Evolutionary conservation across 2,113 vertebrate species (phyloP), one percentile per base, ranked within the genome.

Genomic region (Australoheros scitulus): DNA sequence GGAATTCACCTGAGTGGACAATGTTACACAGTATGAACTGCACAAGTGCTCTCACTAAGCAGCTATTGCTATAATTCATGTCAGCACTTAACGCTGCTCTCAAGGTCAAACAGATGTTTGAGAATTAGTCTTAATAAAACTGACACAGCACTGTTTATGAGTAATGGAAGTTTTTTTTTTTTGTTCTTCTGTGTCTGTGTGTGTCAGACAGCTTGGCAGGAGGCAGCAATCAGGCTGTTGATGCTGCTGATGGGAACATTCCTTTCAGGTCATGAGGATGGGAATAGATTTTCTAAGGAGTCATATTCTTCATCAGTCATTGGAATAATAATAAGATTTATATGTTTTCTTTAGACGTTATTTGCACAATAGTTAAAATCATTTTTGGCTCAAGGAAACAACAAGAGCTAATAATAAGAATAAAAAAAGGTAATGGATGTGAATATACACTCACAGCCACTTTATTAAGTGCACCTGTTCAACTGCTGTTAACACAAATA

Each of bases 51-150:
- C 52, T 75, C 79, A 24, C 36, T 14, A 11, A 76, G 76, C 43
- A 85, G 77, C n/a, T 32, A 20, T 65, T 34, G 22, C 22, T 47
- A 26, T 77, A 79, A 83, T 56, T 86, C 78, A 86, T 59, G 60
- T 88, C 68, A 56, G n/a, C 79, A 64, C 55, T 79, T 83, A 56
- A 47, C 72, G 20, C 26, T 61, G 32, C 61, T 76, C 70, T 85
- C 82, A 34, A 58, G 86, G 88, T 88, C 91, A 87, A 77, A 77
- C 92, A 88, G 83, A 80, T 87, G 87, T 81, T 87, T 2, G 22
- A 64, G 55, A 79, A 88, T 87, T 55, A 55, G n/a, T 82, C 84
- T 78, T 61, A 52, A 86, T 87, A 76, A 86, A 89, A 83, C 32
- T 77, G 87, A 82, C 80, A 78, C 29, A 13, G 43, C 11, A 1